phyloP scores from a whole-genome alignment of 2,888 invertebrate genomes.

The Hoplodrina blanda region DNA sequence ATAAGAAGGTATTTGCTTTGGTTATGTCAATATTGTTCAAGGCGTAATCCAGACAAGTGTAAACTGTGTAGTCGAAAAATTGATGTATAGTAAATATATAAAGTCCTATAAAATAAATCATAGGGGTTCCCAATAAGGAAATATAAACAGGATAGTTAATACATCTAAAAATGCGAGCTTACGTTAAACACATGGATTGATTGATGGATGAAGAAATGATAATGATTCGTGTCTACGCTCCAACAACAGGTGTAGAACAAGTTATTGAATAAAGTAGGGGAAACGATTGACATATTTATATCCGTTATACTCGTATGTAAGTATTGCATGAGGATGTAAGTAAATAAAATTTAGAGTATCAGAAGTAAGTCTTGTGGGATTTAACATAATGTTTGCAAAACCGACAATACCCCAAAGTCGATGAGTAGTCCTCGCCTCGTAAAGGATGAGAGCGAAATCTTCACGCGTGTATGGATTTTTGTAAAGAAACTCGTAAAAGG shows the following conservation, averaged over 20 bases:
- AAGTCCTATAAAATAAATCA: conserved; percentile 24
- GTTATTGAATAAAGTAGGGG: conserved; percentile 30
- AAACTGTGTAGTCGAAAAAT: neutral
- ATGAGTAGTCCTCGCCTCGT: conserved; percentile 47
- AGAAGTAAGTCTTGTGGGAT: conserved; percentile 20
- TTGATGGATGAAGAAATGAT: conserved; percentile 45
- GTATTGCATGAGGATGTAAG: conserved; percentile 9
- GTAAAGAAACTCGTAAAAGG: conserved; percentile 43
- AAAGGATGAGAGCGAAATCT: conserved; percentile 51
- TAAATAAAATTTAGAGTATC: conserved; percentile 6
- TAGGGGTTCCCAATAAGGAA: conserved; percentile 15
- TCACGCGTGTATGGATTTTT: conserved; percentile 43
- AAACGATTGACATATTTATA: conserved; percentile 35
- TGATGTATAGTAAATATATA: neutral
- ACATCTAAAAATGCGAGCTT: conserved; percentile 25
- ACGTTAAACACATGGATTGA: conserved; percentile 22
- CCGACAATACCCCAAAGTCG: conserved; percentile 33
- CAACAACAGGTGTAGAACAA: conserved; percentile 26
- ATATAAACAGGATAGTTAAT: conserved; percentile 22
- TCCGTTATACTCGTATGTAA: too few relatives aligned
- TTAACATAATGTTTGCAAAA: conserved; percentile 34
- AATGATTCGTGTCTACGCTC: conserved; percentile 36
- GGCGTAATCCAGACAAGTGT: neutral
- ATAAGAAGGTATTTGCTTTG: neutral
- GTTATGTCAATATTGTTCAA: conserved; percentile 3